Evolutionary conservation across 2,113 vertebrate species (phyloP), one percentile per base, ranked within the genome.

Genomic region (Nannobrachium achirus): DNA sequence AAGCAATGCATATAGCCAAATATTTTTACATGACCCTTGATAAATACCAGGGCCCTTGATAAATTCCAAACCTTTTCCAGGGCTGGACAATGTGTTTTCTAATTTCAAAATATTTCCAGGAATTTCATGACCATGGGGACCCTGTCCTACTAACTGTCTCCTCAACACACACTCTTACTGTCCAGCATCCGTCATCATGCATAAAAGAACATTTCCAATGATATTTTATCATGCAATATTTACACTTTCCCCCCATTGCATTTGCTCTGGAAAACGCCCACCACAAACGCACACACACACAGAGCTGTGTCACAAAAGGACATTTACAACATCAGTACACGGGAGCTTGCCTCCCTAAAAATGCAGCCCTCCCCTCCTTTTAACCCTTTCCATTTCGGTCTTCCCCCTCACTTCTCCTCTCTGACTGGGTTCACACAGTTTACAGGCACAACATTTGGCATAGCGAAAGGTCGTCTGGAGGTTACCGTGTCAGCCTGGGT

Each of bases 401-500:
- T 3, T n/a, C 41, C 16, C 56, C 66, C 7, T 50, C 76, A 18
- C 52, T 50, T 73, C 64, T 76, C 62, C 69, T 19, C 63, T 64
- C 69, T 66, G 79, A 81, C 69, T 63, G 77, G 81, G 84, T 85
- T 90, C 81, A 82, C 40, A n/a, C 73, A 81, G 77, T 90, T 91
- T 86, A 88, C 83, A 87, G 56, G 72, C 69, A 81, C 80, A 83
- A 80, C 75, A 77, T 83, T 88, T 77, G 79, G 83, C 73, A 84
- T 88, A 65, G 68, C 46, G 46, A 82, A 88, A 87, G 90, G 89
- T 92, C 86, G 71, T 73, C 63, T 78, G 70, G 75, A 84, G 91
- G 89, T 92, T 89, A 92, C 86, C 86, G 81, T 89, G 90, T 82
- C 88, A 88, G 62, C 76, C 76, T 41, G 79, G 73, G 80, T 82